Evolutionary conservation across 1,140 invertebrate species (phyloP).

Genomic region (Coenobita brevimanus): DNA sequence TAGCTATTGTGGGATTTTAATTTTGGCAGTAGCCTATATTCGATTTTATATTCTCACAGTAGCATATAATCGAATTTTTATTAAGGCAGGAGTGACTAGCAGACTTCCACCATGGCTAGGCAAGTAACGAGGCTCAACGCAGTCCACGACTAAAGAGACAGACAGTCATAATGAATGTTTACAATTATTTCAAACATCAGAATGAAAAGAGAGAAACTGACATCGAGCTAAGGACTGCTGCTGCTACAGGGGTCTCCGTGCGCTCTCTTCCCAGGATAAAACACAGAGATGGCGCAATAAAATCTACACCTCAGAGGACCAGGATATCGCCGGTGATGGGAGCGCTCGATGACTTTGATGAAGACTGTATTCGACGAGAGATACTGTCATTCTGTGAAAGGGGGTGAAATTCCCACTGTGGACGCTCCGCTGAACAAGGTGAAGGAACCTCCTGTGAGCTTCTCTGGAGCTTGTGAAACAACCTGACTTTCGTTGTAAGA

Average conservation of each 20-base stretch:
- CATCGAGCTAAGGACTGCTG: background rate
- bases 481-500: no score
- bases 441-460: no score
- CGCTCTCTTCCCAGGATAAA: conserved; percentile 25
- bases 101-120: no score
- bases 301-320: no score
- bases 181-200: conserved; percentile 22
- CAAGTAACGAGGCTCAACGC: background rate
- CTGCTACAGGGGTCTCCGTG: conserved; percentile 32
- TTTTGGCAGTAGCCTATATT: no score
- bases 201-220: conserved; percentile 29
- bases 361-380: conserved; percentile 22
- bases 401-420: conserved; percentile 26
- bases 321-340: conserved; percentile 30
- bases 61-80: no score
- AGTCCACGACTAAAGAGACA: conserved; percentile 25
- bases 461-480: no score
- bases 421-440: no score
- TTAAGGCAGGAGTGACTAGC: no score
- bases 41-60: no score
- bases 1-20: no score
- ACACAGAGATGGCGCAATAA: background rate
- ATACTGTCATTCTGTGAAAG: conserved; percentile 33
- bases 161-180: conserved; percentile 25
- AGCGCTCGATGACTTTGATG: conserved; percentile 18